A percentile compares a stretch with the other conserved stretches of the same genome.
phyloP scores from a whole-genome alignment of 1,140 invertebrate species.

The Drosophila guanche region DNA sequence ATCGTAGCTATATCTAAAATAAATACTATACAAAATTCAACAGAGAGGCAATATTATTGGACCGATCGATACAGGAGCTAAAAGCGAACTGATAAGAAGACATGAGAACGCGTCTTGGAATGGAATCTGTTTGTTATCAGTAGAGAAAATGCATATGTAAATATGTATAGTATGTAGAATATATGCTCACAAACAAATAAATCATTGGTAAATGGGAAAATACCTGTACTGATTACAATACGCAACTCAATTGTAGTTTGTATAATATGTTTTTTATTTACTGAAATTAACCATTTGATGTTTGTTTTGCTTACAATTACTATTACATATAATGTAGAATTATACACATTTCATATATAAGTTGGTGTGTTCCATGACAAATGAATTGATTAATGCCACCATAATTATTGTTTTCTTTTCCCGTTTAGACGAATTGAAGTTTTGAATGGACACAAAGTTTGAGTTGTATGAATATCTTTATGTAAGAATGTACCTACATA shows the following conservation, averaged over 20 bases:
- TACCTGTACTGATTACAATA: not conserved
- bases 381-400: conserved; percentile 26
- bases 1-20: not conserved
- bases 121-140: too few species aligned
- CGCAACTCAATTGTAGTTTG: conserved; percentile 31
- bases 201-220: not conserved
- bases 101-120: too few species aligned
- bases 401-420: conserved; percentile 62
- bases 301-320: conserved; percentile 54
- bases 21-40: too few species aligned
- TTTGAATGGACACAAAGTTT: conserved; percentile 72
- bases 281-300: conserved; percentile 79
- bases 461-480: conserved; percentile 51
- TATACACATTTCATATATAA: conserved; percentile 52
- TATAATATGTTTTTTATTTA: conserved; percentile 70
- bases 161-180: too few species aligned
- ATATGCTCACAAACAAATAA: too few species aligned
- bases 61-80: too few species aligned
- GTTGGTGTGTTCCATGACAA: conserved; percentile 30
- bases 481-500: conserved; percentile 4
- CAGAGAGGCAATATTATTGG: too few species aligned
- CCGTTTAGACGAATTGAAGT: conserved; percentile 75
- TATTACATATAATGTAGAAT: conserved; percentile 61
- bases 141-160: too few species aligned
- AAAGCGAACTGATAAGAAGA: too few species aligned